A percentile compares a stretch with the other conserved stretches of the same genome.
phyloP scores from a whole-genome alignment of 2,797 vertebrate genomes.

The Graptemys geographica region DNA sequence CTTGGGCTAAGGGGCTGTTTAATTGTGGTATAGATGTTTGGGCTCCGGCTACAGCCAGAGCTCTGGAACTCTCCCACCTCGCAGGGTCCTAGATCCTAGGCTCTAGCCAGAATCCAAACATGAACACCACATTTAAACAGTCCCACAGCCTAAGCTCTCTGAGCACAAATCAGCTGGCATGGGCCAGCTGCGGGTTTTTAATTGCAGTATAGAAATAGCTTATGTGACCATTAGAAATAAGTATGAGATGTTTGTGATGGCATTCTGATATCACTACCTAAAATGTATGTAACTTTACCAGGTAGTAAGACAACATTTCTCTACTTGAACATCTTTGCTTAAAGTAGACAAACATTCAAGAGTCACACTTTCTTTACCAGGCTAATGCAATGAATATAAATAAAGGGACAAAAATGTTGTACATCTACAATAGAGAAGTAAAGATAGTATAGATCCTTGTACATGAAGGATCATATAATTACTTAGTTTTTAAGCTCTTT shows the following conservation, averaged over 20 bases:
- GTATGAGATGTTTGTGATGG: neutral
- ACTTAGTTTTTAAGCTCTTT: neutral
- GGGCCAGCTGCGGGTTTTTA: neutral
- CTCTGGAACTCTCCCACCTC: too few species aligned
- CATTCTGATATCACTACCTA: neutral
- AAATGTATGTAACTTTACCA: neutral
- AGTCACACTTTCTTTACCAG: neutral
- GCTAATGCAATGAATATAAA: neutral
- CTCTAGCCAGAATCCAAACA: neutral
- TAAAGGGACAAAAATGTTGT: neutral
- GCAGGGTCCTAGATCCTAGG: too few species aligned
- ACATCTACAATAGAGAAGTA: fast-evolving
- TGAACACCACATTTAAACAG: neutral
- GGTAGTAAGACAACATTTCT: neutral
- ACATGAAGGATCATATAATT: neutral
- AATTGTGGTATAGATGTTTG: neutral
- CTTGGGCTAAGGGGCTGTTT: neutral
- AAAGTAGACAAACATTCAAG: neutral
- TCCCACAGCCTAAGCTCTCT: neutral
- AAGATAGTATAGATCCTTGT: neutral
- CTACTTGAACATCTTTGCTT: neutral
- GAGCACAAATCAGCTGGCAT: neutral
- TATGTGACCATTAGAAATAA: neutral
- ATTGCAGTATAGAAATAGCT: neutral
- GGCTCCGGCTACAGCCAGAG: neutral